Percentiles rank a stretch among this genome's conserved stretches.
Evolutionary conservation across 2,888 invertebrate genomes (phyloP).

Genomic region (Helobdella robusta): DNA sequence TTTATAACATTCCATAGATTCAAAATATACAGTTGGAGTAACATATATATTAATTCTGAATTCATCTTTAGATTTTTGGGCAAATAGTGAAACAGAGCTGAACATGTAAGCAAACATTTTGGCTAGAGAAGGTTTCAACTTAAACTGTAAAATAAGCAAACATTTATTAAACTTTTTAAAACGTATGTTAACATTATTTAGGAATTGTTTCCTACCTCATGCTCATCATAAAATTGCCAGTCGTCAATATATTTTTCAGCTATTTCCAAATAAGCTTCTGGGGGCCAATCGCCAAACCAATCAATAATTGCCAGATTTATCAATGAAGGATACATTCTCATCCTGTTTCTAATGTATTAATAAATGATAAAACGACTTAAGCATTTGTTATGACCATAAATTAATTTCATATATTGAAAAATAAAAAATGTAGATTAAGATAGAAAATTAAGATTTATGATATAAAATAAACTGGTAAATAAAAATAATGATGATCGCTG

Average conservation of each 20-base stretch:
- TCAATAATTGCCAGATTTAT: slow-evolving; percentile 79
- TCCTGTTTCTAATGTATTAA: slow-evolving; percentile 64
- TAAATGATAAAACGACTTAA: too few relatives aligned
- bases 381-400: too few relatives aligned
- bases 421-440: too few relatives aligned
- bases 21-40: slow-evolving; percentile 76
- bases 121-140: slow-evolving; percentile 54
- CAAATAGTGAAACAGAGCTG: slow-evolving; percentile 59
- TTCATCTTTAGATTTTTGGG: slow-evolving; percentile 51
- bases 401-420: too few relatives aligned
- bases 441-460: neutral
- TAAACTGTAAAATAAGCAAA: slow-evolving; percentile 39
- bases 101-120: slow-evolving; percentile 71
- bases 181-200: neutral
- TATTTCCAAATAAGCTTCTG: slow-evolving; percentile 76
- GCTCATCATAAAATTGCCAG: slow-evolving; percentile 56
- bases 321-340: slow-evolving; percentile 76
- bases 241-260: slow-evolving; percentile 70
- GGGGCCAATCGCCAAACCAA: slow-evolving; percentile 82
- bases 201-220: slow-evolving; percentile 39
- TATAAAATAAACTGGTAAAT: neutral
- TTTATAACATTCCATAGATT: slow-evolving; percentile 73
- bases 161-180: neutral
- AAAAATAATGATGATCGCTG: too few relatives aligned
- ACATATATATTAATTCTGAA: slow-evolving; percentile 75